These are phyloP conservation scores for Atlantisia rogersi DNA, from an alignment of 2,113 vertebrate species.

Conservation along the genomic window DNA sequence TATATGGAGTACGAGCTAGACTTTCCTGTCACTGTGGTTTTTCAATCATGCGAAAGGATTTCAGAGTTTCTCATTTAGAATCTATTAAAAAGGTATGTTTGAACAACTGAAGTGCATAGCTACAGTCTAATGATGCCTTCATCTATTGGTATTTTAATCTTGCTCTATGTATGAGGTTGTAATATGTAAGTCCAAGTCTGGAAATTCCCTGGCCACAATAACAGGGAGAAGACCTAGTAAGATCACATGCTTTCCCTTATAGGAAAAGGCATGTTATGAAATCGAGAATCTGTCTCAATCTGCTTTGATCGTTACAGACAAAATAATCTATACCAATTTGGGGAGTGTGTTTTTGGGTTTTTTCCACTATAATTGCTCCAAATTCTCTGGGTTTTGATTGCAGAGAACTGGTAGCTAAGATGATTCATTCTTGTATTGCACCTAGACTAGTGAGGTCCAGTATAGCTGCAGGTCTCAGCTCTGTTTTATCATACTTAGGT, in stretches of 20 bases:
- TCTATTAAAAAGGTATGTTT: background rate
- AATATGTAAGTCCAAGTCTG: background rate
- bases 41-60: background rate
- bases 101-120: background rate
- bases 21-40: background rate
- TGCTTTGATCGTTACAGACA: background rate
- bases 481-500: background rate
- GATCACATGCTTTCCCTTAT: background rate
- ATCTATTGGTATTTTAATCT: background rate
- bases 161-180: background rate
- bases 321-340: background rate
- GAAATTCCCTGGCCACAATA: background rate
- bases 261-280: background rate
- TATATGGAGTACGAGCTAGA: background rate
- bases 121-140: background rate
- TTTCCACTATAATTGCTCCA: background rate
- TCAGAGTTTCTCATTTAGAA: background rate
- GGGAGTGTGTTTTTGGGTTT: too few species aligned
- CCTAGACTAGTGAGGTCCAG: background rate
- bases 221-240: background rate
- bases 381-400: background rate
- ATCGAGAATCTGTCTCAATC: background rate
- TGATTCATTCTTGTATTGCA: background rate
- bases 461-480: background rate
- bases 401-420: background rate